phyloP scores from a whole-genome alignment of 2,113 vertebrate genomes.

The Struthidea cinerea region DNA sequence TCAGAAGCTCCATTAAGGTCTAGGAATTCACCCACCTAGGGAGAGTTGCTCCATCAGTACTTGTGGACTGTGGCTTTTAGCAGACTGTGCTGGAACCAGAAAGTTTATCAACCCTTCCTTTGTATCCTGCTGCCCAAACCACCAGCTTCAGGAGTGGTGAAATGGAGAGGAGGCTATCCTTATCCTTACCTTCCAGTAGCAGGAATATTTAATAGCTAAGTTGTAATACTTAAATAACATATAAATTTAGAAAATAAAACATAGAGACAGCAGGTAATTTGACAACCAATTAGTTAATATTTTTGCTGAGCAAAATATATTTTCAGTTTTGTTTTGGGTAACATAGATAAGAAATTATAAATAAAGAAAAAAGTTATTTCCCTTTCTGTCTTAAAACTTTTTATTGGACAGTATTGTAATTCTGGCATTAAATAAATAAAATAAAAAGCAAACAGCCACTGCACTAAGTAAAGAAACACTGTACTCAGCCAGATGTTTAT shows the following conservation, averaged over 20 bases:
- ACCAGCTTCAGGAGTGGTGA: background rate
- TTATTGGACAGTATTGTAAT: background rate
- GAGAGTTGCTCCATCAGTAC: background rate
- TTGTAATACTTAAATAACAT: background rate
- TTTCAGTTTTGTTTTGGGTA: background rate
- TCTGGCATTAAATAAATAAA: background rate
- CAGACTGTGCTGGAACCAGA: background rate
- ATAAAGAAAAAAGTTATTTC: background rate
- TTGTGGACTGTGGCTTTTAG: background rate
- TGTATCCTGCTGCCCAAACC: background rate
- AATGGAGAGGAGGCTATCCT: background rate
- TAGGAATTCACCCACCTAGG: background rate
- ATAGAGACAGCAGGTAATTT: background rate
- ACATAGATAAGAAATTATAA: background rate
- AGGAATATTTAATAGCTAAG: background rate
- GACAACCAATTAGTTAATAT: background rate
- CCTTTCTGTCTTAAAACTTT: background rate
- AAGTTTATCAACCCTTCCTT: background rate
- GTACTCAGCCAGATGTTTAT: background rate
- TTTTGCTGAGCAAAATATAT: background rate
- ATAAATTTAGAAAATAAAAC: background rate
- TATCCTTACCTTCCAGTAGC: background rate
- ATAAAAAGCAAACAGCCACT: background rate
- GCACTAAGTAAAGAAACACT: background rate
- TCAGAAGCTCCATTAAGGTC: background rate